Evolutionary conservation across 2,888 invertebrate species (phyloP).

Genomic region (Euzophera pinguis): DNA sequence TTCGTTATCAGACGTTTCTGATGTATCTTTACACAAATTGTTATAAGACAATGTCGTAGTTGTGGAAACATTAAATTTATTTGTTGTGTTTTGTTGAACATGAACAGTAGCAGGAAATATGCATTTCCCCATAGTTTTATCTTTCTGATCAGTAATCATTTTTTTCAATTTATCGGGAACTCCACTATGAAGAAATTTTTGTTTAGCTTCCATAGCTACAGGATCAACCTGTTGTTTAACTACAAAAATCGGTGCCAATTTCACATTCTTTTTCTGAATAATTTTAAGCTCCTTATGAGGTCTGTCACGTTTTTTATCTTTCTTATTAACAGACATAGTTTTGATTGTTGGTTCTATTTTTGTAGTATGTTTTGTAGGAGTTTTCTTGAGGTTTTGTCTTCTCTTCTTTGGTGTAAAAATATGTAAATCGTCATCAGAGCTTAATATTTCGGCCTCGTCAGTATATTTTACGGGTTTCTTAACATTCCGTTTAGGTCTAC

Average conservation of each 20-base stretch:
- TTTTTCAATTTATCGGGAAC: constrained; percentile 82
- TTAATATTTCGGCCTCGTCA: constrained; percentile 45
- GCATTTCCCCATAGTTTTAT: constrained; percentile 32
- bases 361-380: constrained; percentile 14
- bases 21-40: constrained; percentile 13
- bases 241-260: constrained; percentile 86
- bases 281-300: constrained; percentile 6
- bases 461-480: constrained; percentile 63
- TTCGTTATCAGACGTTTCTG: constrained; percentile 20
- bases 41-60: background rate
- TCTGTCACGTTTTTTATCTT: constrained; percentile 27
- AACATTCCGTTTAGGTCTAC: constrained; percentile 54
- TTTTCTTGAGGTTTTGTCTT: constrained; percentile 26
- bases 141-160: constrained; percentile 70
- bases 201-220: constrained; percentile 81
- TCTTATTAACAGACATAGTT: constrained; percentile 20
- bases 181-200: constrained; percentile 86
- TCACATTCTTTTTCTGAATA: constrained; percentile 38
- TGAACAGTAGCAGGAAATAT: constrained; percentile 83
- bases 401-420: constrained; percentile 70
- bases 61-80: background rate
- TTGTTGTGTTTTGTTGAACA: constrained; percentile 72
- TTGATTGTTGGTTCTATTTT: constrained; percentile 19
- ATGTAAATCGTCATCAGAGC: constrained; percentile 67
- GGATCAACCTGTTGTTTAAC: constrained; percentile 80